Evolutionary conservation across 2,113 vertebrate species (phyloP), one percentile per base, ranked within the genome.

Genomic region (Gavia stellata): DNA sequence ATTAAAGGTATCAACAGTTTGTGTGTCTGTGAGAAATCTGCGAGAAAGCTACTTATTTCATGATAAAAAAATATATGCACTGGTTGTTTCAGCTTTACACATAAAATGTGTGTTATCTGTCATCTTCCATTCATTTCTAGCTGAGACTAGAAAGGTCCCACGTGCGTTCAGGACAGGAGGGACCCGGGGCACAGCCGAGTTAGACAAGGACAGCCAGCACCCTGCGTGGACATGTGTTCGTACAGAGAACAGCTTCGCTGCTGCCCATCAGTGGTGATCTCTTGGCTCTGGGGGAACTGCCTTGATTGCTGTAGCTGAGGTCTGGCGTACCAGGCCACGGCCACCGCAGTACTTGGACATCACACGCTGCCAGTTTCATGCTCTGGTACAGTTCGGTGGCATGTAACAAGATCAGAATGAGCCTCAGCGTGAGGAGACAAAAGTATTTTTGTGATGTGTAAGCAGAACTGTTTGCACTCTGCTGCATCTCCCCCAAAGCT

Each of bases 71-170:
- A 94, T 92, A 96, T 65, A 97, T 59, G 97, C 96, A 97, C 97
- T 96, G 96, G 97, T 96, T 97, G 96, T 95, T 98, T 96, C 95
- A 88, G 94, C 96, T 97, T 92, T 89, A 96, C 58, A 94, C 86
- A 56, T 33, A 85, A 88, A 84, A 92, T 66, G 68, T 80, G 88
- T 75, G 31, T 75, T 42, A 44, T 59, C 83, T 94, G 88, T 92
- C 42, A 59, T 93, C 94, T 74, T 82, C 31, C 4, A 45, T 68
- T 93, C 31, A 4, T 62, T 93, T 92, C 90, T 67, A 86, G 89
- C 47, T 34, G 33, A 80, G 52, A 71, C 33, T 80, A 75, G 49
- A 85, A 74, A 92, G 50, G 87, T 44, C 74, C 42, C 25, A 40
- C 2, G 1, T 3, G 40, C 0, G 1, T 44, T 67, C 17, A 24